Base-by-base conservation (phyloP, 2,888 invertebrate genomes). In the Hedya salicella region DNA sequence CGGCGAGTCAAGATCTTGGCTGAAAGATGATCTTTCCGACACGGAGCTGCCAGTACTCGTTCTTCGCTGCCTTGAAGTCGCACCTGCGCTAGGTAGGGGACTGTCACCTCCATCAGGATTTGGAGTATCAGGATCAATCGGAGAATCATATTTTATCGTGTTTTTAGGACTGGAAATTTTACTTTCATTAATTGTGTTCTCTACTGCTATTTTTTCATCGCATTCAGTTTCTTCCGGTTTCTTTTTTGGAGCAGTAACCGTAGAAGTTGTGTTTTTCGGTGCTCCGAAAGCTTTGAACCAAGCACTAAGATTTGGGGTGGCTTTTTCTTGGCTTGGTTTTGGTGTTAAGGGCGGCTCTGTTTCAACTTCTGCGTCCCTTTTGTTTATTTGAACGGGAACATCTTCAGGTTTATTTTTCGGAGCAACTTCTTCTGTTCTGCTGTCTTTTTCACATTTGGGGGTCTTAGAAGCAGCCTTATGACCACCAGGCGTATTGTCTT, bases 261-360 rank as follows among this genome's bases (percentile, higher is more conserved):
- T 89, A 1, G 96, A 52, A 11, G 86, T 76, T 1, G 94, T 91
- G 68, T 92, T 93, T 86, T 97, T 97, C 0, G 97, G 97, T 0
- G 96, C 96, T 9, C 97, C 97, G 81, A 98, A 97, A 0, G 97
- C 97, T 86, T 97, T 97, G 70, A 97, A 96, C 97, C 97, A 98
- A 30, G 97, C 97, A 80, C 97, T 97, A 63, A 97, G 91, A 87
- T 97, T 97, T 0, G 97, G 97, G 39, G 96, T 96, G 16, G 96
- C 95, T 81, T 95, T 95, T 69, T 94, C 94, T 75, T 94, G 93
- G 69, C 93, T 93, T 19, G 86, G 89, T 74, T 90, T 89, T 1
- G 69, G 84, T 68, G 73, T 88, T 0, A 78, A 62, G 48, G 78
- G 79, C 3, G 83, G 83, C 68, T 91, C 90, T 25, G 89, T 88